Evolutionary conservation across 1,140 invertebrate species (phyloP), one percentile per base, ranked within the genome.

Genomic region (Drosophila paulistorum): DNA sequence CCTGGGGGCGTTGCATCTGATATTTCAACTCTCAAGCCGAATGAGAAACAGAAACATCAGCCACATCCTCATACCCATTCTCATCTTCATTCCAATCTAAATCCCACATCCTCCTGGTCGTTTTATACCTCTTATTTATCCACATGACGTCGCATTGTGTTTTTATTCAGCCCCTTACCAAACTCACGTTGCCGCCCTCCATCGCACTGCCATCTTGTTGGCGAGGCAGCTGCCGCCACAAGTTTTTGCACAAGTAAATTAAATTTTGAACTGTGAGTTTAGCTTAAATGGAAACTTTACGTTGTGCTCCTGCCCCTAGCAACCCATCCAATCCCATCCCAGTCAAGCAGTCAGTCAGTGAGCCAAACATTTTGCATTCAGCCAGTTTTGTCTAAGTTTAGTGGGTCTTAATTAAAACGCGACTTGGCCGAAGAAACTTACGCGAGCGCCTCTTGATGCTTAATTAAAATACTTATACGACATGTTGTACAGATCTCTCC

Each of bases 381-480:
- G 17, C 45, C 45, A 45, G 48, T 30, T 42, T 45, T 66, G 71
- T 68, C 76, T 87, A 77, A 80, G 76, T 79, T 82, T 83, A 83
- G 84, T 80, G 80, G 84, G 62, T 71, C 83, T 89, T 87, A 87
- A 87, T 87, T 87, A 87, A 87, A 87, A 87, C 76, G 83, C 79
- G 84, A 65, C 65, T 79, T 65, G 55, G 55, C 65, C 73, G 68
- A 58, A 14, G 57, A 67, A 86, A 89, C 84, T 87, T 82, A 72
- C 73, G 37, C 37, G 54, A 33, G 72, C 69, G 83, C 63, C 77
- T 70, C 79, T 87, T 87, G 83, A 89, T 87, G 84, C 84, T 87
- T 87, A 87, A 87, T 87, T 87, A 87, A 87, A 87, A 87, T 87
- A 87, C 83, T 87, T 89, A 89, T 83, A 83, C 84, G 83, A 87